Conservation (phyloP, 2,113 vertebrate genomes). For the Anoura caudifer region DNA sequence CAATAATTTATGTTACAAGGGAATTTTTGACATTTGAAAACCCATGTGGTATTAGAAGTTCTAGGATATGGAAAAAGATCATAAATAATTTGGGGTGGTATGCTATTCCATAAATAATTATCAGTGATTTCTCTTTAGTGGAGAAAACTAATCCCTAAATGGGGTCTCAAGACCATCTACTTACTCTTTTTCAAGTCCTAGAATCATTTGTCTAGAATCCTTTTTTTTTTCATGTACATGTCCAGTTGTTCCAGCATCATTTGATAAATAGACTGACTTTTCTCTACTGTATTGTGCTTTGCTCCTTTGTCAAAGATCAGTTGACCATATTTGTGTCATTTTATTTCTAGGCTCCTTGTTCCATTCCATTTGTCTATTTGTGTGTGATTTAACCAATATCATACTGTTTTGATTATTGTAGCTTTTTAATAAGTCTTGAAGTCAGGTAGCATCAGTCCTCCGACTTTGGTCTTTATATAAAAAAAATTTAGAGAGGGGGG, state of each 20-base stretch:
- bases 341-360: background rate
- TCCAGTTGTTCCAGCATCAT: background rate
- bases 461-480: background rate
- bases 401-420: background rate
- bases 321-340: background rate
- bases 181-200: background rate
- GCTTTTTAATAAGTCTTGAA: background rate
- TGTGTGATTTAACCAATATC: background rate
- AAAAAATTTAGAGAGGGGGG: too few species aligned
- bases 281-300: background rate
- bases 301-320: background rate
- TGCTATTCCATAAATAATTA: background rate
- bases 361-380: background rate
- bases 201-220: background rate
- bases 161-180: background rate
- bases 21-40: conserved; percentile 18
- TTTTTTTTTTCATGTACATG: background rate
- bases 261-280: background rate
- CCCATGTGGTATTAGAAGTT: background rate
- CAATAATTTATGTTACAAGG: background rate
- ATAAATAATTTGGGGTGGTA: background rate
- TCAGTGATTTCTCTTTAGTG: background rate
- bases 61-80: background rate
- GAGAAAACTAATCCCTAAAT: background rate
- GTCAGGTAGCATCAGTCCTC: background rate